Conservation (phyloP, 2,113 vertebrate species). For the Neolamprologus cancellatus region DNA sequence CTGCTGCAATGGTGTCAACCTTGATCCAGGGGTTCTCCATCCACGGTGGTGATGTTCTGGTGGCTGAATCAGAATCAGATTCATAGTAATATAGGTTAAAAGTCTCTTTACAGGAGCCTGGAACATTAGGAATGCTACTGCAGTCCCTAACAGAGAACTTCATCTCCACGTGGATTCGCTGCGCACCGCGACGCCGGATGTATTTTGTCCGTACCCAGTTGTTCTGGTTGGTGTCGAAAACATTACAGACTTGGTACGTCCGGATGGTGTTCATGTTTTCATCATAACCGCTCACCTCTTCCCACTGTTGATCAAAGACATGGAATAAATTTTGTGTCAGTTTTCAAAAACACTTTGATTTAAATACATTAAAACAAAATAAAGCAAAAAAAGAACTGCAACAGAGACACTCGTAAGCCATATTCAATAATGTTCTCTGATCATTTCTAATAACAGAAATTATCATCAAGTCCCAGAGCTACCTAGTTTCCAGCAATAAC, state of each 20-base stretch:
- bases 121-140: slow-evolving; percentile 95
- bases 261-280: slow-evolving; percentile 99
- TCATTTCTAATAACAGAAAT: not conserved
- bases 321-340: not conserved
- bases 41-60: slow-evolving; percentile 86
- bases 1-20: slow-evolving; percentile 94
- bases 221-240: slow-evolving; percentile 95
- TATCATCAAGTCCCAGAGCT: not conserved
- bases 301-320: slow-evolving; percentile 80
- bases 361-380: not conserved
- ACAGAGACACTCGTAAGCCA: not conserved
- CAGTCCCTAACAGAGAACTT: slow-evolving; percentile 98
- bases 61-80: slow-evolving; percentile 85
- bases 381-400: not conserved
- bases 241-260: slow-evolving; percentile 98
- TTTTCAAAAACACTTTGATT: not conserved
- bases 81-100: slow-evolving; percentile 98
- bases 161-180: slow-evolving; percentile 98
- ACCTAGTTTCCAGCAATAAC: not conserved
- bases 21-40: slow-evolving; percentile 99
- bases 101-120: slow-evolving; percentile 97
- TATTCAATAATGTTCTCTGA: slow-evolving; percentile 7
- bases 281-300: slow-evolving; percentile 97
- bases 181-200: slow-evolving; percentile 86
- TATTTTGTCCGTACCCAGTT: slow-evolving; percentile 98